A percentile compares a stretch with the other conserved stretches of the same genome.
Conservation (phyloP, 2,113 vertebrate genomes). For the Oriolus oriolus region DNA sequence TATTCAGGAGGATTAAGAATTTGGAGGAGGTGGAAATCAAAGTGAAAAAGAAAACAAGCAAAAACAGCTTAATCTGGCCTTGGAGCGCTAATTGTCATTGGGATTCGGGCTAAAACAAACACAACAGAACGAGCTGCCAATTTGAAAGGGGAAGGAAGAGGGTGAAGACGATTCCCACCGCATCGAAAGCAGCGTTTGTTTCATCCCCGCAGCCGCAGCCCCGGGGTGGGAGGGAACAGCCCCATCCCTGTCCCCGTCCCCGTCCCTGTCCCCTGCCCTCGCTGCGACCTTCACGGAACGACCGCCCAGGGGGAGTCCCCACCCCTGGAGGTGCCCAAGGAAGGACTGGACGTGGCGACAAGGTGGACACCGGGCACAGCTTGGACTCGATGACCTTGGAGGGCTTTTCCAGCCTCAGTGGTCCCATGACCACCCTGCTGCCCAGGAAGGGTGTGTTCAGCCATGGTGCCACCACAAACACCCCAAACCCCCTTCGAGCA, state of each 20-base stretch:
- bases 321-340: neutral
- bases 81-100: neutral
- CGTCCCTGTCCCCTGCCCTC: accelerated
- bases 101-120: conserved; percentile 30
- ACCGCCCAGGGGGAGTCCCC: neutral
- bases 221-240: neutral
- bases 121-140: neutral
- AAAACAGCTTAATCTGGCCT: conserved; percentile 28
- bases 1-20: conserved; percentile 54
- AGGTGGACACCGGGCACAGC: neutral
- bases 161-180: neutral
- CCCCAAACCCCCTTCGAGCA: accelerated
- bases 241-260: neutral
- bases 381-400: accelerated
- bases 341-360: neutral
- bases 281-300: accelerated
- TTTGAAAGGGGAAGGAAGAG: conserved; percentile 34
- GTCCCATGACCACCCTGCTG: accelerated
- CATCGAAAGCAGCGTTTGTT: neutral
- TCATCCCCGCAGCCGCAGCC: accelerated
- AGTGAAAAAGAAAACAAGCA: conserved; percentile 34
- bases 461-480: accelerated
- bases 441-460: accelerated
- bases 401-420: neutral
- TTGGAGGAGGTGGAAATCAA: conserved; percentile 52